These are phyloP conservation scores for Enteromius thamalakanensis DNA, from an alignment of 2,797 vertebrate genomes.

Conservation along the genomic window DNA sequence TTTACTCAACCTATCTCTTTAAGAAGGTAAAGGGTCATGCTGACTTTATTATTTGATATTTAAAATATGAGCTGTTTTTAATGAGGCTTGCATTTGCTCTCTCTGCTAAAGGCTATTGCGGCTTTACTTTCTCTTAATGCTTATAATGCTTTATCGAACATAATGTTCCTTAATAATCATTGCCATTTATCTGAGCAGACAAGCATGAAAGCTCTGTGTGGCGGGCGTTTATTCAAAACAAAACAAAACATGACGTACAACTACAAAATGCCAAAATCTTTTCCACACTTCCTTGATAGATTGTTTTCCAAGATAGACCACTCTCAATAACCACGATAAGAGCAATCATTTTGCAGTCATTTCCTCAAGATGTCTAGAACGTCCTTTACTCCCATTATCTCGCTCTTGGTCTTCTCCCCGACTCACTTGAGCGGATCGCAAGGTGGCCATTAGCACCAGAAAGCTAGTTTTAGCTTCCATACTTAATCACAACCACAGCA, in stretches of 20 bases:
- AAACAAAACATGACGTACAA: not conserved
- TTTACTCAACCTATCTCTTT: not conserved
- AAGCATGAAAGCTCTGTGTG: not conserved
- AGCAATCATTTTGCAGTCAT: slow-evolving; percentile 17
- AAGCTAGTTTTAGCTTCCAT: slow-evolving; percentile 36
- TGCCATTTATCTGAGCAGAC: not conserved
- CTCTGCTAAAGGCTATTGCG: not conserved
- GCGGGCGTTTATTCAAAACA: not conserved
- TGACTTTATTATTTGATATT: not conserved
- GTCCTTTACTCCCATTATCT: slow-evolving; percentile 25
- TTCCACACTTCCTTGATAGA: not conserved
- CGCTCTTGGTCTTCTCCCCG: not conserved
- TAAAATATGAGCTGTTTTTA: not conserved
- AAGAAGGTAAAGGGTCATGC: not conserved
- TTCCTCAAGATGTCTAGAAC: slow-evolving; percentile 21
- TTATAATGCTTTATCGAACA: slow-evolving; percentile 5
- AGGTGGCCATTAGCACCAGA: slow-evolving; percentile 20
- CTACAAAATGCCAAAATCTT: not conserved
- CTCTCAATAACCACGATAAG: not conserved
- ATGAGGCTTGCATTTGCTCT: not conserved
- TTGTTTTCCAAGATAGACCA: slow-evolving; percentile 19
- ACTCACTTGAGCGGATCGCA: slow-evolving; percentile 20
- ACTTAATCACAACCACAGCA: slow-evolving; percentile 48
- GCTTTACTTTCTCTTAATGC: slow-evolving; percentile 12
- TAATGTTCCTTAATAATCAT: not conserved